These are phyloP conservation scores for Microchrysa polita DNA, from an alignment of 2,888 invertebrate genomes.

Conservation along the genomic window DNA sequence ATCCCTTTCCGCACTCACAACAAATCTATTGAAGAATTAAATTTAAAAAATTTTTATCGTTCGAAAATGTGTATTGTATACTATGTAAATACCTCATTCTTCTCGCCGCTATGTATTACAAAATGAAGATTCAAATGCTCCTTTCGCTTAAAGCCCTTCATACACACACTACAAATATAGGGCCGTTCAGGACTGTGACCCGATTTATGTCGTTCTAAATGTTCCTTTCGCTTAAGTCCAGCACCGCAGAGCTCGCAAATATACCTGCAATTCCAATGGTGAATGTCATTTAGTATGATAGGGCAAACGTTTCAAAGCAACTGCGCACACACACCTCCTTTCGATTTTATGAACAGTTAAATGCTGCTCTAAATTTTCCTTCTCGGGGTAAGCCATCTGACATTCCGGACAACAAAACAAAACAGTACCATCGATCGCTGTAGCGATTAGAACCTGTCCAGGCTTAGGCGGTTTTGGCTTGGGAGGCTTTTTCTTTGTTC, in stretches of 20 bases:
- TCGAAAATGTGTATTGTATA: background rate
- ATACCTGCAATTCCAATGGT: constrained; percentile 60
- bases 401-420: constrained; percentile 84
- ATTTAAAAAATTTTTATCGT: background rate
- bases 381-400: constrained; percentile 83
- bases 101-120: constrained; percentile 85
- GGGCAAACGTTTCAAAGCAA: background rate
- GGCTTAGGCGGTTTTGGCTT: constrained; percentile 83
- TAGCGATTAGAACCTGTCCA: constrained; percentile 80
- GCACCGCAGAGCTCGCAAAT: constrained; percentile 82
- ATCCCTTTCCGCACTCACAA: constrained; percentile 66
- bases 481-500: constrained; percentile 82
- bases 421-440: constrained; percentile 77
- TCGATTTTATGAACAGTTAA: constrained; percentile 82
- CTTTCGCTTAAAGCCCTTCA: constrained; percentile 82
- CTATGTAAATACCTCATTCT: constrained; percentile 78
- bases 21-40: constrained; percentile 52
- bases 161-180: constrained; percentile 79
- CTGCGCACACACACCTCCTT: constrained; percentile 64
- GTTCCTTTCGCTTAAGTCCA: constrained; percentile 80
- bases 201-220: constrained; percentile 79
- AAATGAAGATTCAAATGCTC: constrained; percentile 85
- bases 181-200: constrained; percentile 85
- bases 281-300: background rate
- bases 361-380: constrained; percentile 80